Conservation (phyloP, 53 echinoderm and acorn worm species). For the Echinarachnius parma region DNA sequence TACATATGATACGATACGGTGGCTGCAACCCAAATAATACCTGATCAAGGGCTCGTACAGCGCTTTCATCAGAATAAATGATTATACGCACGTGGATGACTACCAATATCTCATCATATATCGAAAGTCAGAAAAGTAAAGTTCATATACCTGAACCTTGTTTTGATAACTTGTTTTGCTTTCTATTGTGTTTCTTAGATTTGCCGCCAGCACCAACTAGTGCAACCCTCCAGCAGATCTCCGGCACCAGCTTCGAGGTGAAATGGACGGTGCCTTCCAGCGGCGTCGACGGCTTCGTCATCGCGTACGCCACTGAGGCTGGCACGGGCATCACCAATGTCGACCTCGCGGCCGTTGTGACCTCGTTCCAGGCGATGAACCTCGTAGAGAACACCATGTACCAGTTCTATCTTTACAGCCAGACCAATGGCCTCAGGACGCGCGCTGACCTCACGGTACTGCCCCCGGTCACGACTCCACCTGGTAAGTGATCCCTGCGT, state of each 20-base stretch:
- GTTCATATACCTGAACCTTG: too few relatives aligned
- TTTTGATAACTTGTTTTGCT: too few relatives aligned
- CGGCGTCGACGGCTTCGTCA: conserved; percentile 15
- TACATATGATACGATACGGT: too few relatives aligned
- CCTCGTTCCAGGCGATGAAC: neutral
- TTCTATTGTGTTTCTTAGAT: too few relatives aligned
- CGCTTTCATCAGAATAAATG: too few relatives aligned
- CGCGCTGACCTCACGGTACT: conserved; percentile 3
- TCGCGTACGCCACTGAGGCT: conserved; percentile 4
- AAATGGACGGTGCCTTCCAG: neutral
- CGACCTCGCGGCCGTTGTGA: neutral
- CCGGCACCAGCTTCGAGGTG: conserved; percentile 2
- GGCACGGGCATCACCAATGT: neutral
- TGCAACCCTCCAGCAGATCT: neutral
- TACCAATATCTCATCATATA: too few relatives aligned
- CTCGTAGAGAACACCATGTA: neutral
- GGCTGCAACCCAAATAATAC: too few relatives aligned
- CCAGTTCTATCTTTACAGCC: conserved; percentile 23
- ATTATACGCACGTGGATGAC: too few relatives aligned
- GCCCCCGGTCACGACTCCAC: too few relatives aligned
- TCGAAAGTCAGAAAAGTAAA: too few relatives aligned
- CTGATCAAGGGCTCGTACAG: too few relatives aligned
- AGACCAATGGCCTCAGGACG: conserved; percentile 19
- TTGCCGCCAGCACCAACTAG: conserved; percentile 14
- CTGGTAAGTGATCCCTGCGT: too few relatives aligned